Evolutionary conservation across 2,113 vertebrate genomes (phyloP).

Genomic region (Notiomystis cincta): DNA sequence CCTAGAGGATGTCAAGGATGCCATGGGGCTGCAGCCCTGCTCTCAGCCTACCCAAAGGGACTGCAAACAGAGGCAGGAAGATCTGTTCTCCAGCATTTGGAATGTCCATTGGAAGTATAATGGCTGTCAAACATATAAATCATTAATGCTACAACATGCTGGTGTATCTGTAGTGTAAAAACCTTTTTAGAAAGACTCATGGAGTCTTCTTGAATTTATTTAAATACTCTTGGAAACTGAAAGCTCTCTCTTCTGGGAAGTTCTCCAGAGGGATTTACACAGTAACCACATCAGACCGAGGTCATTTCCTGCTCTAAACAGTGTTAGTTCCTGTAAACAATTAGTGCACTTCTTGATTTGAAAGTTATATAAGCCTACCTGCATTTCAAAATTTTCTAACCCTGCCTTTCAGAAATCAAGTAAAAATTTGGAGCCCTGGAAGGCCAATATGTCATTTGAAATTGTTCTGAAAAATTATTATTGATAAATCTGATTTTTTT

Average conservation of each 20-base stretch:
- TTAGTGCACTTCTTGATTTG: background rate
- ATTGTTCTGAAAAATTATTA: background rate
- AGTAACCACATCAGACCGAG: accelerated
- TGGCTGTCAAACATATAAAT: background rate
- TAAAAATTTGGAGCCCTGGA: background rate
- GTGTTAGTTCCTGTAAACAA: background rate
- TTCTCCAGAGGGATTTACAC: background rate
- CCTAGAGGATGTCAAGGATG: background rate
- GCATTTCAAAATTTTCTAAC: background rate
- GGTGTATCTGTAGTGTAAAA: background rate
- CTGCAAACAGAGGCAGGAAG: background rate
- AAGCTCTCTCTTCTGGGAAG: background rate
- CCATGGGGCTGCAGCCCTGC: background rate
- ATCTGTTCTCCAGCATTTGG: background rate
- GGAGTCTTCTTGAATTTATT: background rate
- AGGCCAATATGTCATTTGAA: background rate
- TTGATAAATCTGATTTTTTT: background rate
- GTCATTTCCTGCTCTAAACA: background rate
- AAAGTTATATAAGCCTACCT: background rate
- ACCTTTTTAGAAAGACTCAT: background rate
- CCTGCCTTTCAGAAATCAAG: background rate
- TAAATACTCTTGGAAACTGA: background rate
- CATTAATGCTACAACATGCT: background rate
- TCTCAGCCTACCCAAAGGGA: background rate
- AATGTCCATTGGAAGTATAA: background rate